phyloP scores from a whole-genome alignment of 2,113 vertebrate species.

The Alouatta palliata region DNA sequence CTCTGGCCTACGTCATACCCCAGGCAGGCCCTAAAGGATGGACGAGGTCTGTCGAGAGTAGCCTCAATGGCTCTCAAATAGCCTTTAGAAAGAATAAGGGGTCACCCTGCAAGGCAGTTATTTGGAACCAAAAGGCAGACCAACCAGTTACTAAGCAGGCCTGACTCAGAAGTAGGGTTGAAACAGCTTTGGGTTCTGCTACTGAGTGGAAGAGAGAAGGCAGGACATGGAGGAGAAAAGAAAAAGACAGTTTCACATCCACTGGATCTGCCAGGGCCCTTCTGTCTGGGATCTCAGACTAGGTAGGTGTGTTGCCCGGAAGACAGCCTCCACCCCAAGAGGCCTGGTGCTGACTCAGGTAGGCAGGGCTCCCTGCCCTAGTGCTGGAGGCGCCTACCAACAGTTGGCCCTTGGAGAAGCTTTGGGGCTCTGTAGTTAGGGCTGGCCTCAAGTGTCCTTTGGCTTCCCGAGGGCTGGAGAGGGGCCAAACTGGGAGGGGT shows the following conservation, averaged over 20 bases:
- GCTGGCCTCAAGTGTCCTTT: neutral
- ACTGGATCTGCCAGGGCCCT: neutral
- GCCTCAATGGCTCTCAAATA: neutral
- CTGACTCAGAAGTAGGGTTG: neutral
- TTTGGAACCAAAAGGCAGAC: neutral
- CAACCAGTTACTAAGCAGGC: neutral
- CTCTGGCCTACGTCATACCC: neutral
- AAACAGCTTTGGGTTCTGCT: neutral
- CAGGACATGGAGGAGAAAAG: neutral
- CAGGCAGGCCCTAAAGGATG: neutral
- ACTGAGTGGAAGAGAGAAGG: neutral
- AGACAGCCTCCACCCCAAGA: conserved; percentile 65
- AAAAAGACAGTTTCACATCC: neutral
- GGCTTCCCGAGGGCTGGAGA: neutral
- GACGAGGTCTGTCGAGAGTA: neutral
- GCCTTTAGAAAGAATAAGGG: neutral
- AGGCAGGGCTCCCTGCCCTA: conserved; percentile 52
- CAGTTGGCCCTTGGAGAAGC: neutral
- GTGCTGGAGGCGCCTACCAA: neutral
- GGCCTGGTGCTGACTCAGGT: conserved; percentile 65
- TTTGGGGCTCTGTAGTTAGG: neutral
- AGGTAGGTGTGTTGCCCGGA: conserved; percentile 52
- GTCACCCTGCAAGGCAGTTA: neutral
- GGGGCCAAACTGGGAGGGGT: neutral
- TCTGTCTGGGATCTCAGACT: conserved; percentile 28